Conservation (phyloP, 1,140 invertebrate genomes). For the Philaenus spumarius region DNA sequence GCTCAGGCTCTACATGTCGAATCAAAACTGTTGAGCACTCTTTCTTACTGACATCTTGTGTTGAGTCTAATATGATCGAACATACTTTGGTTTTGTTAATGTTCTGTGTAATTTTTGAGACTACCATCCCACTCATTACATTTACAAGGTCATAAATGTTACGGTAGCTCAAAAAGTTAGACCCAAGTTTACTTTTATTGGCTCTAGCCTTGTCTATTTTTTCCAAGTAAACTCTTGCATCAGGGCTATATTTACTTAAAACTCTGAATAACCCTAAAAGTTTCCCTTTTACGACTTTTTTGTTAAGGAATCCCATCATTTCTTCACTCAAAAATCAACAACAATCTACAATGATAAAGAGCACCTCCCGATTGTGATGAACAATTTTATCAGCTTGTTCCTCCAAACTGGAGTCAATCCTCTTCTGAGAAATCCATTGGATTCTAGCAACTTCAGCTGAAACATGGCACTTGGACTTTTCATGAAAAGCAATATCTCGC, state of each 20-base stretch:
- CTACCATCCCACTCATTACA: conserved; percentile 5
- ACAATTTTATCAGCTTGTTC: conserved; percentile 2
- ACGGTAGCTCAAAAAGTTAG: conserved; percentile 5
- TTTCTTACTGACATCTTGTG: conserved; percentile 8
- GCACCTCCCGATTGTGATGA: conserved; percentile 3
- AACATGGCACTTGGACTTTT: conserved; percentile 10
- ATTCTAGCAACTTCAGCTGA: conserved; percentile 11
- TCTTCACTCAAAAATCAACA: conserved; percentile 5
- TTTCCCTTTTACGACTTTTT: neutral
- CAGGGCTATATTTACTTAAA: conserved; percentile 5
- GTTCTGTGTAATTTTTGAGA: neutral
- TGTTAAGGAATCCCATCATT: conserved; percentile 5
- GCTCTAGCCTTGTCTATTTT: conserved; percentile 1
- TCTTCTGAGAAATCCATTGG: conserved; percentile 14
- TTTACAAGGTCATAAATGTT: conserved; percentile 10
- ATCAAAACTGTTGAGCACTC: neutral
- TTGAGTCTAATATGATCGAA: conserved; percentile 9
- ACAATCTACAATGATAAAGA: neutral
- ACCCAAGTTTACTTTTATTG: neutral
- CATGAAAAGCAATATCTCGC: conserved; percentile 14
- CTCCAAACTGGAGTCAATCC: conserved; percentile 1
- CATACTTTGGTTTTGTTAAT: neutral
- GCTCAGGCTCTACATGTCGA: neutral
- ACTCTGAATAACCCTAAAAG: conserved; percentile 1
- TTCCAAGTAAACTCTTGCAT: conserved; percentile 4